phyloP scores from a whole-genome alignment of 2,113 vertebrate genomes.

The Nyctereutes procyonoides region DNA sequence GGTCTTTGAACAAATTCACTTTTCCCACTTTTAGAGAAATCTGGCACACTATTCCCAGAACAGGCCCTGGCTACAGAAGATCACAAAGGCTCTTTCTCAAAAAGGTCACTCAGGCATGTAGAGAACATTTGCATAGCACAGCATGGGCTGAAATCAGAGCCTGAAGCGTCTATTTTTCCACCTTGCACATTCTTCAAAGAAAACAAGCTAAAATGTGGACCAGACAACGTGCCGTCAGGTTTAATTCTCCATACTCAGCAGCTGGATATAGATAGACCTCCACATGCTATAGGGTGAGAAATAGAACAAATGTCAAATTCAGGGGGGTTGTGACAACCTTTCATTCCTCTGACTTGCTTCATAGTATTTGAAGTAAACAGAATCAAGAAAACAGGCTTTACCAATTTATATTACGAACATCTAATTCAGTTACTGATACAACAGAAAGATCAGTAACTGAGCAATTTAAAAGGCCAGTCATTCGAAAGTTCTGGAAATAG shows the following conservation, averaged over 20 bases:
- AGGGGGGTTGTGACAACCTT: neutral
- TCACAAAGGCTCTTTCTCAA: conserved; percentile 78
- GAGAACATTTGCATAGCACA: conserved; percentile 69
- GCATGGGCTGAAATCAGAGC: conserved; percentile 77
- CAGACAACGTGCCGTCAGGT: conserved; percentile 57
- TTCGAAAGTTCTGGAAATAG: neutral
- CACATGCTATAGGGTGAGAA: neutral
- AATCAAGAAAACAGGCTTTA: conserved; percentile 38
- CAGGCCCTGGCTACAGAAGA: conserved; percentile 65
- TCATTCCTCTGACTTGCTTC: conserved; percentile 16
- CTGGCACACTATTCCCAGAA: conserved; percentile 71
- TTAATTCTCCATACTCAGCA: conserved; percentile 35
- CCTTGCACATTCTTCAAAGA: conserved; percentile 78
- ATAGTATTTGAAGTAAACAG: neutral
- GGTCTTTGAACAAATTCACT: conserved; percentile 52
- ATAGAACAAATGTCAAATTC: conserved; percentile 16
- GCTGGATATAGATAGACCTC: neutral
- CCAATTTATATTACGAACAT: neutral
- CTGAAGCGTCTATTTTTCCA: conserved; percentile 69
- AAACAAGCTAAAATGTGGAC: conserved; percentile 74
- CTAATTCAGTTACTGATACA: neutral
- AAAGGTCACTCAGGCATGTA: conserved; percentile 71
- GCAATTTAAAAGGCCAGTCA: conserved; percentile 29
- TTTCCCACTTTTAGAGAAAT: conserved; percentile 74
- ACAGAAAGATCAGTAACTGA: neutral